A percentile compares a stretch with the other conserved stretches of the same genome.
These are phyloP conservation scores for Nothocercus julius DNA, from an alignment of 2,113 vertebrate species.

Conservation along the genomic window DNA sequence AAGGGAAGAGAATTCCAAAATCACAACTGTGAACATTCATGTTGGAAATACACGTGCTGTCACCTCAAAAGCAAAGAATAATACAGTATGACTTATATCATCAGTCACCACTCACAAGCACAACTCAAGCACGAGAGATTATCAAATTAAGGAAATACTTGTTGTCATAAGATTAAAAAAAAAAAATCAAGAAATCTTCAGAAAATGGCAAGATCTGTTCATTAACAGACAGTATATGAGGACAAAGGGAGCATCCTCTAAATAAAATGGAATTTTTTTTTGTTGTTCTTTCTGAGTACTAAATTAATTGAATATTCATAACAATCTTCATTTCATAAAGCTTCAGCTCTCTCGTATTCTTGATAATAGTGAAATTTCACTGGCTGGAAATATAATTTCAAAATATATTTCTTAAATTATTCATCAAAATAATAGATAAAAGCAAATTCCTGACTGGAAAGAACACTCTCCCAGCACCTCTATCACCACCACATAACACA, in stretches of 20 bases:
- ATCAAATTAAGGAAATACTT: not conserved
- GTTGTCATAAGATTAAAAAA: not conserved
- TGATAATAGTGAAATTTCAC: not conserved
- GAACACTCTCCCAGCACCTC: not conserved
- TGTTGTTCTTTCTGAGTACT: not conserved
- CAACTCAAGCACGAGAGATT: not conserved
- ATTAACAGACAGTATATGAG: not conserved
- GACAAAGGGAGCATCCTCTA: not conserved
- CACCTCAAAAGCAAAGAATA: not conserved
- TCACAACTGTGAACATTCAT: not conserved
- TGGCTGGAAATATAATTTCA: not conserved
- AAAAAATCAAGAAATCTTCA: not conserved
- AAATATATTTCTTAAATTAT: not conserved
- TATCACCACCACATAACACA: not conserved
- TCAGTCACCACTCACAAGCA: not conserved
- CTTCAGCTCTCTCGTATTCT: not conserved
- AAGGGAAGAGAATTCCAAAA: not conserved
- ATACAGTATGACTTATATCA: not conserved
- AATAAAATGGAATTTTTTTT: not conserved
- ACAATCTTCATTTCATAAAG: not conserved
- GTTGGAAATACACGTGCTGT: not conserved
- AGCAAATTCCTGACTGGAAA: not conserved
- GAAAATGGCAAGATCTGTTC: not conserved
- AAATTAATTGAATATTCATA: not conserved
- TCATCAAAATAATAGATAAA: constrained; percentile 28